Conservation (phyloP, 2,888 invertebrate species). For the Odontomyia ornata region DNA sequence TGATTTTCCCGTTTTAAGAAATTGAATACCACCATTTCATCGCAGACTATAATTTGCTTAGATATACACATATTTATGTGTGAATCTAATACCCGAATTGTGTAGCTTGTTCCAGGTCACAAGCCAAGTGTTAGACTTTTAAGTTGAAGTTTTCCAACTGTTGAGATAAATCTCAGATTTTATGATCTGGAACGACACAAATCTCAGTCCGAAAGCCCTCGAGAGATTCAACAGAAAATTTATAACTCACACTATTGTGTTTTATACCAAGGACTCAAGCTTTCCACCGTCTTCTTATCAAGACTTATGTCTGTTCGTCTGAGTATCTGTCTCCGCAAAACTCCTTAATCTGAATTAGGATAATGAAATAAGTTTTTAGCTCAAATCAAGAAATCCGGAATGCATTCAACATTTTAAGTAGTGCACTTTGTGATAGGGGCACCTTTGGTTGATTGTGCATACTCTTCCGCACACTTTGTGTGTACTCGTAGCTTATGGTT, state of each 20-base stretch:
- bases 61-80: background rate
- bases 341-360: constrained; percentile 40
- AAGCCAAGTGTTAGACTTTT: constrained; percentile 49
- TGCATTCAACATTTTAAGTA: constrained; percentile 20
- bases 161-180: constrained; percentile 50
- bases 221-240: constrained; percentile 47
- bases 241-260: constrained; percentile 38
- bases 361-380: constrained; percentile 44
- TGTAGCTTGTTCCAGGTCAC: constrained; percentile 47
- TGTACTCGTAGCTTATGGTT: too few species aligned
- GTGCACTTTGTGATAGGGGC: constrained; percentile 6
- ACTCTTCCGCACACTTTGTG: background rate
- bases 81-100: constrained; percentile 24
- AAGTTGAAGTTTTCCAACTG: constrained; percentile 48
- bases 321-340: constrained; percentile 25
- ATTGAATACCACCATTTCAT: too few species aligned
- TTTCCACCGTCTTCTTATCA: constrained; percentile 28
- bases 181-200: constrained; percentile 52
- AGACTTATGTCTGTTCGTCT: constrained; percentile 18
- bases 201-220: constrained; percentile 49
- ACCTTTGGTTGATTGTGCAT: background rate
- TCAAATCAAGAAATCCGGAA: constrained; percentile 29
- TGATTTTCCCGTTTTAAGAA: too few species aligned
- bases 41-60: too few species aligned
- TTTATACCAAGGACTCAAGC: constrained; percentile 2